Evolutionary conservation across 2,797 vertebrate genomes (phyloP), one percentile per base, ranked within the genome.

Genomic region (Acipenser oxyrinchus): DNA sequence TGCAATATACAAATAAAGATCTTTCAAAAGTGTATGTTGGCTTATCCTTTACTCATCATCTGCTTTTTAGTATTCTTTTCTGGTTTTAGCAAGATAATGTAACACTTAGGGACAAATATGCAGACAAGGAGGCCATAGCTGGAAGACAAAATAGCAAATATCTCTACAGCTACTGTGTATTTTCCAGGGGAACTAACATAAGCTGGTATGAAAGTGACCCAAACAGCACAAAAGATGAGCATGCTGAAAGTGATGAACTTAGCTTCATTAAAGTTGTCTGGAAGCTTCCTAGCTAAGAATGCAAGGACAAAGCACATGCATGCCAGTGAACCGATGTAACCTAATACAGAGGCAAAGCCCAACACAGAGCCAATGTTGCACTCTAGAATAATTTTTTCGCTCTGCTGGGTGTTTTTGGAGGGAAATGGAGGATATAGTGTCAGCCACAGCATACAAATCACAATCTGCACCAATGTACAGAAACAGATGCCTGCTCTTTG

Each of bases 391-490:
- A 63, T 37, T n/a, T 12, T 10, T 5, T n/a, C 53, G n/a, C 53
- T 55, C 10, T 55, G n/a, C 3, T 55, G 53, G n/a, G 10, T 55
- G 9, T 10, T 55, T 55, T 55, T 55, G 9, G 53, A 10, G 53
- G 53, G 53, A 55, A 55, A 55, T 55, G 53, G 53, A 10, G 53
- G 53, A 55, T 10, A 55, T n/a, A 55, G n/a, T 10, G n/a, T 10
- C n/a, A 55, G n/a, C 53, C 53, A 55, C 53, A 55, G 53, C 53
- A 55, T 55, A 55, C 88, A 92, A 69, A 90, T 89, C 8, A 86
- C 74, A 1, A 89, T 79, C 86, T 92, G 90, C 52, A 86, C 71
- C 8, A 89, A 71, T 3, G 89, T 88, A 61, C 86, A 89, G 7
- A 79, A 48, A 15, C 73, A 70, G 67, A 92, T 89, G 65, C 89